phyloP scores from a whole-genome alignment of 2,797 vertebrate species.

The Spea hammondii region DNA sequence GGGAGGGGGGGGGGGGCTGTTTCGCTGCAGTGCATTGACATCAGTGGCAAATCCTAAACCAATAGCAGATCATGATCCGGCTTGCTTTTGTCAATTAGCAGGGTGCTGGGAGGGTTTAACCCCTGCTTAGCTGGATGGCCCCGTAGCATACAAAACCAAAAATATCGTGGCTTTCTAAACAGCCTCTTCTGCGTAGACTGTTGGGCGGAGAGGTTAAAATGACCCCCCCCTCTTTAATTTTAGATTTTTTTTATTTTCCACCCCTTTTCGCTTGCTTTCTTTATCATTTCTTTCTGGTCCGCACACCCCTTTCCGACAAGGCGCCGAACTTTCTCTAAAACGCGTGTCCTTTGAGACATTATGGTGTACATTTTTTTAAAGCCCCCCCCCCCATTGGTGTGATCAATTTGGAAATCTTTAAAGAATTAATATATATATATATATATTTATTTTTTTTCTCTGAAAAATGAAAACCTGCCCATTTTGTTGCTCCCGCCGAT shows the following conservation, averaged over 20 bases:
- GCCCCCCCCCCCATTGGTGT: not conserved
- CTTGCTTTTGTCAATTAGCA: conserved; percentile 24
- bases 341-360: not conserved
- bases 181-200: not conserved
- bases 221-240: not conserved
- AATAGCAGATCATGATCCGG: conserved; percentile 1
- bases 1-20: not conserved
- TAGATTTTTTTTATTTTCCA: not conserved
- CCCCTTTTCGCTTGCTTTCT: not conserved
- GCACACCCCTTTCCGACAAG: not conserved
- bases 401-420: conserved; percentile 1
- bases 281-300: not conserved
- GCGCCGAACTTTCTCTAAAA: not conserved
- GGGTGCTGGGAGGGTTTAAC: conserved; percentile 3
- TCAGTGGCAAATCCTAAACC: conserved; percentile 7
- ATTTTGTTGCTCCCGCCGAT: conserved; percentile 4
- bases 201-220: conserved; percentile 8
- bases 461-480: conserved; percentile 8
- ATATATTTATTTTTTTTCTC: conserved; percentile 10
- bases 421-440: not conserved
- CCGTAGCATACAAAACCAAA: not conserved
- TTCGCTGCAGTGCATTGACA: conserved; percentile 25
- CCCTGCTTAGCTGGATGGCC: not conserved
- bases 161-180: no score
- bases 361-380: not conserved